Conservation (phyloP, 2,797 vertebrate species). For the Botia kubotai region DNA sequence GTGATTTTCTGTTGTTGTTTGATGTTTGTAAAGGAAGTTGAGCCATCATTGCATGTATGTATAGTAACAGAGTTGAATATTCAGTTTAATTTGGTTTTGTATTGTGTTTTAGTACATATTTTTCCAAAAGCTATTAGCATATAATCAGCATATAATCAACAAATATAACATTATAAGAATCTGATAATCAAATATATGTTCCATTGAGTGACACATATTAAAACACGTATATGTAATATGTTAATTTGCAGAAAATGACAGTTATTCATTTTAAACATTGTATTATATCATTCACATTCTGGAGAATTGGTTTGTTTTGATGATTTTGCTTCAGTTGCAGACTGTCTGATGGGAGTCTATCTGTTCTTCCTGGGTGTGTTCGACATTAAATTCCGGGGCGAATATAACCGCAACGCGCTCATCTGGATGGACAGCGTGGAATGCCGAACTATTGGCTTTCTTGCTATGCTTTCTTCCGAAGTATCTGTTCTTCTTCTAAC, state of each 20-base stretch:
- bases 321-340: slow-evolving; percentile 73
- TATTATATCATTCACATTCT: background rate
- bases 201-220: no score
- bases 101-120: no score
- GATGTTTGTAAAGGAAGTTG: background rate
- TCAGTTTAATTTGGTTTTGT: no score
- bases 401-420: slow-evolving; percentile 84
- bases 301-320: background rate
- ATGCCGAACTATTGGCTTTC: slow-evolving; percentile 80
- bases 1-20: background rate
- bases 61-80: no score
- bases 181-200: no score
- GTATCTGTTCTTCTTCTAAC: slow-evolving; percentile 84
- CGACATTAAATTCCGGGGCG: slow-evolving; percentile 81
- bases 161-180: no score
- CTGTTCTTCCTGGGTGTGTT: slow-evolving; percentile 82
- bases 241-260: no score
- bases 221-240: no score
- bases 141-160: no score
- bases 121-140: no score
- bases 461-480: slow-evolving; percentile 85
- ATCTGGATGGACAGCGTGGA: slow-evolving; percentile 83
- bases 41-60: background rate
- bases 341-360: slow-evolving; percentile 85
- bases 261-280: background rate